phyloP scores from a whole-genome alignment of 2,113 vertebrate genomes.

The Odocoileus hemionus region DNA sequence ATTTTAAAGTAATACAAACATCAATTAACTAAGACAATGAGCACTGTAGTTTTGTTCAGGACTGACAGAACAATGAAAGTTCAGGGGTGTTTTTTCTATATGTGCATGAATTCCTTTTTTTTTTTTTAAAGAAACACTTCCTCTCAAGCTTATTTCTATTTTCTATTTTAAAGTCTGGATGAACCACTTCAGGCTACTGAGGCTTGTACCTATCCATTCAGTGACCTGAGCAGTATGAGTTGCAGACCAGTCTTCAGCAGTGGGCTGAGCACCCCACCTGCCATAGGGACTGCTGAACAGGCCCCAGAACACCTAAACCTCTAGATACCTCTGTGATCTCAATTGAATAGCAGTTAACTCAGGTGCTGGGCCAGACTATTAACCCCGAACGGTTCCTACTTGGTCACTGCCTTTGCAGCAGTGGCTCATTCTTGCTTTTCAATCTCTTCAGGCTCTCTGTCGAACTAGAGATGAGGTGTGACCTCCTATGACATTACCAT shows the following conservation, averaged over 20 bases:
- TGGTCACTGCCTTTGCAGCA: background rate
- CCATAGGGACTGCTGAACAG: background rate
- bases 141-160: background rate
- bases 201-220: background rate
- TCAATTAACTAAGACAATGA: background rate
- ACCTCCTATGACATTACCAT: background rate
- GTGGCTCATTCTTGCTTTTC: background rate
- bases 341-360: background rate
- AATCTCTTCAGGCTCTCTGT: background rate
- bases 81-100: background rate
- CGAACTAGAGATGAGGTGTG: background rate
- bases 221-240: background rate
- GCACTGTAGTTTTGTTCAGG: background rate
- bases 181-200: too few relatives aligned
- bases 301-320: background rate
- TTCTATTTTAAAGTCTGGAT: background rate
- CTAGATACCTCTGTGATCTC: background rate
- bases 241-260: too few relatives aligned
- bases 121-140: background rate
- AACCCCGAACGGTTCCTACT: background rate
- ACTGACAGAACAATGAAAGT: background rate
- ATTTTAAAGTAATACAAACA: background rate
- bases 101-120: background rate
- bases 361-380: background rate
- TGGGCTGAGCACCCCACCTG: accelerated